phyloP scores from a whole-genome alignment of 2,797 vertebrate species.

The Coregonus suidteri region DNA sequence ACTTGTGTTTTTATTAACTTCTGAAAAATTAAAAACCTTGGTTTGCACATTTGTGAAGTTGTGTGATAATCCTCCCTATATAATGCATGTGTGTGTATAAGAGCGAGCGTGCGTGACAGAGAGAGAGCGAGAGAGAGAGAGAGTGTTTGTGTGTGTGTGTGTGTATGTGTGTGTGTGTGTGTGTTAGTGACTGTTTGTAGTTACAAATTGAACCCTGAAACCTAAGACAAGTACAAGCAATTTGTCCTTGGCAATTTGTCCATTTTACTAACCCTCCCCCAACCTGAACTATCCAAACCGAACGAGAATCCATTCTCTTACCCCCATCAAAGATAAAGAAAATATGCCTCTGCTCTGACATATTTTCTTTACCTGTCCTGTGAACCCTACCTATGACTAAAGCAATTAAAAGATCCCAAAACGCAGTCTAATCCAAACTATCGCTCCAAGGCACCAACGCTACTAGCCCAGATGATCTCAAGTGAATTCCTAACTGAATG shows the following conservation, averaged over 20 bases:
- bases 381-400: conserved; percentile 67
- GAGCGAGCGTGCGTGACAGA: neutral
- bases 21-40: conserved; percentile 66
- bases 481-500: conserved; percentile 8
- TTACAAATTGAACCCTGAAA: conserved; percentile 73
- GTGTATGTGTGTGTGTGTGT: conserved; percentile 23
- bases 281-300: conserved; percentile 75
- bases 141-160: conserved; percentile 5
- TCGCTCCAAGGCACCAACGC: conserved; percentile 57
- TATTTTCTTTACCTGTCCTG: conserved; percentile 85
- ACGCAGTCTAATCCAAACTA: conserved; percentile 72
- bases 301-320: conserved; percentile 82
- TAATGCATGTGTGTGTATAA: conserved; percentile 68
- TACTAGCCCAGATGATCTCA: conserved; percentile 29
- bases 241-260: conserved; percentile 82
- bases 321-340: conserved; percentile 86
- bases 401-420: conserved; percentile 70
- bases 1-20: conserved; percentile 68
- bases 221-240: conserved; percentile 80
- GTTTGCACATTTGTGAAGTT: conserved; percentile 82
- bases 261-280: conserved; percentile 80
- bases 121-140: conserved; percentile 10
- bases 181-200: conserved; percentile 64
- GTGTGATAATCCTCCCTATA: conserved; percentile 70
- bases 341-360: conserved; percentile 75